Conservation (phyloP, 2,888 invertebrate species). For the Anoplius nigerrimus region DNA sequence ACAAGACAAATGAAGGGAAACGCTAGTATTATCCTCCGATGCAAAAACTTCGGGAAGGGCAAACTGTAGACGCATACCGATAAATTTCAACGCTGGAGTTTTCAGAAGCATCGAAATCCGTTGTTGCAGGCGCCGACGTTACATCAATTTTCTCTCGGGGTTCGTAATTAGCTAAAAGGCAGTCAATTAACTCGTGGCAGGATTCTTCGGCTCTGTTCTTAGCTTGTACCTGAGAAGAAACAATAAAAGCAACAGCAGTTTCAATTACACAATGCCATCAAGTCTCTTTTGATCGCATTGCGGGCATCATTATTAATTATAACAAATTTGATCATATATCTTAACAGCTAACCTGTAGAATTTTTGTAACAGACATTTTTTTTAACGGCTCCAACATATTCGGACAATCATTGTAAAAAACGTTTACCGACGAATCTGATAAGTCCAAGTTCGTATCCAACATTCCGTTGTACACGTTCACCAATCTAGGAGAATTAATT, state of each 20-base stretch:
- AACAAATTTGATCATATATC: neutral
- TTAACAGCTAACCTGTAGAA: constrained; percentile 80
- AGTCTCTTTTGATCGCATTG: too few species aligned
- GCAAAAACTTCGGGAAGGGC: too few species aligned
- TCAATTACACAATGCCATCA: neutral
- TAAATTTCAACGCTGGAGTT: constrained; percentile 85
- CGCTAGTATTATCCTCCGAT: too few species aligned
- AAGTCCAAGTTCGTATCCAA: constrained; percentile 79
- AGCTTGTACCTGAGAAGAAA: constrained; percentile 76
- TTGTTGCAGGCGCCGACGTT: constrained; percentile 65
- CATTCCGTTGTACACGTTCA: constrained; percentile 80
- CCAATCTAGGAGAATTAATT: constrained; percentile 76
- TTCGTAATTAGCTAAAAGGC: constrained; percentile 81
- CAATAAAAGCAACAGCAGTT: neutral
- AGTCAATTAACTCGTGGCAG: constrained; percentile 84
- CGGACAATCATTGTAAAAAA: constrained; percentile 87
- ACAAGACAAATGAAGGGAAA: too few species aligned
- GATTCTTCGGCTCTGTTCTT: constrained; percentile 83
- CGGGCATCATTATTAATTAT: too few species aligned
- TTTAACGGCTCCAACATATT: constrained; percentile 82
- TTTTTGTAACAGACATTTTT: constrained; percentile 83
- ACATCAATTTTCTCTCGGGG: constrained; percentile 77
- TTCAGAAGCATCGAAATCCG: constrained; percentile 77
- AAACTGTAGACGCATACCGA: constrained; percentile 75
- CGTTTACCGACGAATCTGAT: constrained; percentile 78